These are phyloP conservation scores for Muraenolepis orangiensis DNA, from an alignment of 2,797 vertebrate genomes.

Conservation along the genomic window DNA sequence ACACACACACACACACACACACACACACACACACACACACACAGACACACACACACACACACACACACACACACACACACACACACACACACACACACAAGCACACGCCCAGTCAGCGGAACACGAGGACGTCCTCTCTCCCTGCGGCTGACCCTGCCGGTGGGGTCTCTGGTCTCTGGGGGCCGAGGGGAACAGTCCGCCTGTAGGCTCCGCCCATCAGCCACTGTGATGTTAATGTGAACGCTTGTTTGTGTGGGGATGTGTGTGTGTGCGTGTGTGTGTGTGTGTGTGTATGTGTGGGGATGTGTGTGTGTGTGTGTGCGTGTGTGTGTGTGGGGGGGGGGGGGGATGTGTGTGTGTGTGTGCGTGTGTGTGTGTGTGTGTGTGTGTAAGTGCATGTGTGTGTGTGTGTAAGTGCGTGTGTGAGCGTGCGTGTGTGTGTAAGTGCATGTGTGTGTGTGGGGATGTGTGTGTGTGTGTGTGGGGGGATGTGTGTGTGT, in stretches of 20 bases:
- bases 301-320: slow-evolving; percentile 15
- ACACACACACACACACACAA: neutral
- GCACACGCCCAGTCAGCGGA: neutral
- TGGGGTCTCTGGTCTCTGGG: slow-evolving; percentile 55
- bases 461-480: slow-evolving; percentile 47
- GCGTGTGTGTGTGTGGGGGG: slow-evolving; percentile 10
- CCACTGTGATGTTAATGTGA: slow-evolving; percentile 82
- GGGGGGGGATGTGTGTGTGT: neutral
- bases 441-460: neutral
- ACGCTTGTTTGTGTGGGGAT: slow-evolving; percentile 58
- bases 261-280: slow-evolving; percentile 23
- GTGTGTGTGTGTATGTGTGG: slow-evolving; percentile 6
- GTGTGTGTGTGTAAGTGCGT: slow-evolving; percentile 10
- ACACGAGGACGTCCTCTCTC: slow-evolving; percentile 11
- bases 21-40: slow-evolving; percentile 4
- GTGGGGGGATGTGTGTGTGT: slow-evolving; percentile 27
- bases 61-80: slow-evolving; percentile 33
- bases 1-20: slow-evolving; percentile 7
- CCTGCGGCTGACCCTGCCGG: slow-evolving; percentile 56
- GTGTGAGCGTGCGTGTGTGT: no score
- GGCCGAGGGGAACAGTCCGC: slow-evolving; percentile 55
- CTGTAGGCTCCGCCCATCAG: slow-evolving; percentile 56
- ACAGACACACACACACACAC: slow-evolving; percentile 26
- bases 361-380: slow-evolving; percentile 1
- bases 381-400: slow-evolving; percentile 9